Conservation (phyloP, 1,140 invertebrate genomes). For the Magallana angulata region DNA sequence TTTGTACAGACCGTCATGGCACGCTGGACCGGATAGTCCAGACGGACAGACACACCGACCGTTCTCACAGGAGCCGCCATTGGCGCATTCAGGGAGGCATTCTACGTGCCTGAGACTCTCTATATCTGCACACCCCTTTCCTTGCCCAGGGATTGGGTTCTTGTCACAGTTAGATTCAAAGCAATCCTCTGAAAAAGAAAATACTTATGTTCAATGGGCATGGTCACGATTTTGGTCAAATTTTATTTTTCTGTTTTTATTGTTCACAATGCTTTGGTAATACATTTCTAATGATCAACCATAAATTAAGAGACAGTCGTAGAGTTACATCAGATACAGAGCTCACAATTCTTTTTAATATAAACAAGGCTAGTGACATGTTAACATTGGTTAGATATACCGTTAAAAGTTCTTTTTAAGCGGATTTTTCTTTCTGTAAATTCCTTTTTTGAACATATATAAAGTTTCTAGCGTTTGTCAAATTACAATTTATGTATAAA, state of each 20-base stretch:
- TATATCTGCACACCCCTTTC: neutral
- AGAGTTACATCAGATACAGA: too few species aligned
- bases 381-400: too few species aligned
- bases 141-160: neutral
- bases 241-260: neutral
- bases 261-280: neutral
- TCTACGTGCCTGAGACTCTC: neutral
- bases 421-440: too few species aligned
- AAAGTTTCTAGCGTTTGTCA: too few species aligned
- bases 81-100: slow-evolving; percentile 58
- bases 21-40: slow-evolving; percentile 57
- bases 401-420: too few species aligned
- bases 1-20: slow-evolving; percentile 50
- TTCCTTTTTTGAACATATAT: too few species aligned
- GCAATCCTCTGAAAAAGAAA: neutral
- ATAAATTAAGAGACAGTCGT: too few species aligned
- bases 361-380: too few species aligned
- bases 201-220: neutral
- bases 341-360: too few species aligned
- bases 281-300: too few species aligned
- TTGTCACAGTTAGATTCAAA: neutral
- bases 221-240: neutral
- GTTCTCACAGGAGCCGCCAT: slow-evolving; percentile 56
- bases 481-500: too few species aligned
- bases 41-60: slow-evolving; percentile 53